A percentile compares a stretch with the other conserved stretches of the same genome.
Evolutionary conservation across 2,888 invertebrate species (phyloP).

Genomic region (Gastrophysa polygoni): DNA sequence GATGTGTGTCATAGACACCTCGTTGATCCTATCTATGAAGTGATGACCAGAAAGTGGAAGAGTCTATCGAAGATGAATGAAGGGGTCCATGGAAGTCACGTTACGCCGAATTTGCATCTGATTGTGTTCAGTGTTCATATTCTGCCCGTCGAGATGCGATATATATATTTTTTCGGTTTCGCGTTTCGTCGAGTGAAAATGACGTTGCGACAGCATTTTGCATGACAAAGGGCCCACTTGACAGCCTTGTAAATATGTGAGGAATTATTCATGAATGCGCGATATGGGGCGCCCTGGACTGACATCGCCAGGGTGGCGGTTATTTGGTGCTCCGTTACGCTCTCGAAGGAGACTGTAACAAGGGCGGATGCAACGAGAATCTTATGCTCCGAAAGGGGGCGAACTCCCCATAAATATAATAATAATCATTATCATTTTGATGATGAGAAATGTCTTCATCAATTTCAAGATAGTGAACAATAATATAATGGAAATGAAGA

Average conservation of each 20-base stretch:
- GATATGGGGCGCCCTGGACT: constrained; percentile 56
- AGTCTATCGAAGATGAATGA: constrained; percentile 11
- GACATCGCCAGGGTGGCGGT: constrained; percentile 54
- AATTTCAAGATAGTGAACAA: too few relatives aligned
- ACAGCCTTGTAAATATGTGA: constrained; percentile 61
- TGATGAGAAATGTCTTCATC: too few relatives aligned
- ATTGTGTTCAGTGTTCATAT: constrained; percentile 41
- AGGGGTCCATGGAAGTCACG: constrained; percentile 19
- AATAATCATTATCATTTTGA: too few relatives aligned
- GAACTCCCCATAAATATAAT: too few relatives aligned
- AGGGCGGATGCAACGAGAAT: constrained; percentile 15
- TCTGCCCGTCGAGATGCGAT: constrained; percentile 27
- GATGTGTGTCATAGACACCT: too few relatives aligned
- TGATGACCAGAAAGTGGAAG: background rate
- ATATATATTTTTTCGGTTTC: constrained; percentile 55
- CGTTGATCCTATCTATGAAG: too few relatives aligned
- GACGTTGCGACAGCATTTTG: constrained; percentile 60
- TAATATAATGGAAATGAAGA: too few relatives aligned
- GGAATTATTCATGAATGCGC: constrained; percentile 60
- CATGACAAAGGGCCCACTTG: constrained; percentile 60
- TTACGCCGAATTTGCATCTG: constrained; percentile 37
- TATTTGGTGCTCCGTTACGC: constrained; percentile 49
- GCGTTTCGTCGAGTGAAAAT: constrained; percentile 58
- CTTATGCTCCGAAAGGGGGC: constrained; percentile 8
- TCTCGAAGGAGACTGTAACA: constrained; percentile 57